phyloP scores from a whole-genome alignment of 2,797 vertebrate species.

The Bovichtus variegatus region DNA sequence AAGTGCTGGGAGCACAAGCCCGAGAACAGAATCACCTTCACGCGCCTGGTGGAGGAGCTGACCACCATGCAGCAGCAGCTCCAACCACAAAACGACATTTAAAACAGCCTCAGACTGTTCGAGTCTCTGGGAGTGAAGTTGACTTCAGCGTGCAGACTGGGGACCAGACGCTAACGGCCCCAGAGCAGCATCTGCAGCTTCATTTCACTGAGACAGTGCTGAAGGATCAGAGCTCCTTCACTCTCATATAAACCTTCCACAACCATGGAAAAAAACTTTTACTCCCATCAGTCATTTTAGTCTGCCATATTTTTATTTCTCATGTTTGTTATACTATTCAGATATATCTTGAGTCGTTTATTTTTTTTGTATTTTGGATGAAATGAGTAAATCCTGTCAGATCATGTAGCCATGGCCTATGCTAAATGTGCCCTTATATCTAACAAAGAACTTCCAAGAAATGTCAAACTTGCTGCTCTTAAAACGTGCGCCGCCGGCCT shows the following conservation, averaged over 20 bases:
- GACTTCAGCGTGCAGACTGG: neutral
- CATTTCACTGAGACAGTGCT: slow-evolving; percentile 11
- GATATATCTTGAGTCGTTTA: slow-evolving; percentile 2
- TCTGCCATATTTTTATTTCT: slow-evolving; percentile 26
- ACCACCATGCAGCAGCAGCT: slow-evolving; percentile 77
- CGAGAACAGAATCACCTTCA: slow-evolving; percentile 89
- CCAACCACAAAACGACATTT: slow-evolving; percentile 42
- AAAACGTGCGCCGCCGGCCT: neutral
- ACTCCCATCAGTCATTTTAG: neutral
- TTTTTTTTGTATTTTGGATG: neutral
- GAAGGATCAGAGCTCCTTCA: slow-evolving; percentile 1
- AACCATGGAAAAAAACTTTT: neutral
- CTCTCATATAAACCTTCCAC: slow-evolving; percentile 27
- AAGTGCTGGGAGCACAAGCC: slow-evolving; percentile 93
- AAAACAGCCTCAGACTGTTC: neutral
- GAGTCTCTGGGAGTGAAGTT: slow-evolving; percentile 8
- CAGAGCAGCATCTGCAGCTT: slow-evolving; percentile 39
- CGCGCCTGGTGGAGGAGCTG: slow-evolving; percentile 90
- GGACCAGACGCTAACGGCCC: neutral
- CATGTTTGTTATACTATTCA: slow-evolving; percentile 2
- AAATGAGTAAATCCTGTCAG: neutral
- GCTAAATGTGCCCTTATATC: slow-evolving; percentile 35
- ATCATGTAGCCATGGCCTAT: slow-evolving; percentile 14
- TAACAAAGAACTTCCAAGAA: slow-evolving; percentile 33
- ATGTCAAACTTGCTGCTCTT: neutral